phyloP scores from a whole-genome alignment of 2,113 vertebrate species.

The Anoplopoma fimbria region DNA sequence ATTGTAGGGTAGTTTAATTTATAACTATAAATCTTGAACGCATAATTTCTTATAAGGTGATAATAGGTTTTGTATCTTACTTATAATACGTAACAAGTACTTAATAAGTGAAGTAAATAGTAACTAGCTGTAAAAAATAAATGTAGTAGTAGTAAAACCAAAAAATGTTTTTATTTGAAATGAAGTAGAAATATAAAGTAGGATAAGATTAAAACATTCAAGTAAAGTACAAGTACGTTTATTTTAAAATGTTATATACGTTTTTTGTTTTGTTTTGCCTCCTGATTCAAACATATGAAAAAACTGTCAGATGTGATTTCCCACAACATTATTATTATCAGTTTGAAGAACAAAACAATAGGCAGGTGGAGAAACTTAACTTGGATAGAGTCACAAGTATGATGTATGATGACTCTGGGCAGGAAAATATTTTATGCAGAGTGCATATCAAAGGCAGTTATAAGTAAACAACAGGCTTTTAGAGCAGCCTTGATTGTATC shows the following conservation, averaged over 20 bases:
- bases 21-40: not conserved
- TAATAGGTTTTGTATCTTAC: not conserved
- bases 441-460: conserved; percentile 49
- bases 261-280: not conserved
- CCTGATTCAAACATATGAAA: not conserved
- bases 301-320: not conserved
- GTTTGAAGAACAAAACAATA: conserved; percentile 1
- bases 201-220: not conserved
- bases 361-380: not conserved
- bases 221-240: not conserved
- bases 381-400: not conserved
- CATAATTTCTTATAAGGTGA: not conserved
- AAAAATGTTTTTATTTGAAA: not conserved
- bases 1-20: not conserved
- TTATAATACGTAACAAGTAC: not conserved
- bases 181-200: not conserved
- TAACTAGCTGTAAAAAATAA: not conserved
- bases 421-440: conserved; percentile 44
- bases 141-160: not conserved
- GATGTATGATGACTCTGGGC: conserved; percentile 19
- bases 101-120: not conserved
- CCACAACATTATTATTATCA: not conserved
- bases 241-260: not conserved
- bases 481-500: conserved; percentile 59
- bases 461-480: conserved; percentile 61